Percentiles rank a stretch among this genome's conserved stretches.
Evolutionary conservation across 2,888 invertebrate species (phyloP).

Genomic region (Xiphydria camelus): DNA sequence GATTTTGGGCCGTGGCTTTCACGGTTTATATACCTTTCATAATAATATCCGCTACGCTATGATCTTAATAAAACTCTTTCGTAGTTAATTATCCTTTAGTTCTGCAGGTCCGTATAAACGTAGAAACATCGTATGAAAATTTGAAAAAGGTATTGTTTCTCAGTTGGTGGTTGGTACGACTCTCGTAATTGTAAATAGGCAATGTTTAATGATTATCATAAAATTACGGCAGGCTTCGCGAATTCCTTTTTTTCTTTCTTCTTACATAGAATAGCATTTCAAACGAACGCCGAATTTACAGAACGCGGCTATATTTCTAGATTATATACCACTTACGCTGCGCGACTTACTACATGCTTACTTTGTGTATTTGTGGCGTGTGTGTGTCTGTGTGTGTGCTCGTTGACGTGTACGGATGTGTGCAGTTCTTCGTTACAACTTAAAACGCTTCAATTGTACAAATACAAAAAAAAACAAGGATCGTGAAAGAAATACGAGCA

Average conservation of each 20-base stretch:
- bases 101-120: slow-evolving; percentile 54
- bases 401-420: slow-evolving; percentile 5
- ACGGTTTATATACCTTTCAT: slow-evolving; percentile 39
- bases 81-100: slow-evolving; percentile 42
- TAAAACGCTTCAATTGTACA: slow-evolving; percentile 40
- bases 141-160: slow-evolving; percentile 47
- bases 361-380: neutral
- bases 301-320: slow-evolving; percentile 52
- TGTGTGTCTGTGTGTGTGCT: neutral
- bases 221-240: slow-evolving; percentile 43
- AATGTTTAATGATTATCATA: slow-evolving; percentile 53
- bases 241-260: slow-evolving; percentile 28
- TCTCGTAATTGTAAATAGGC: slow-evolving; percentile 47
- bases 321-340: slow-evolving; percentile 55
- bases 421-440: slow-evolving; percentile 42
- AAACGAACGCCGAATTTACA: slow-evolving; percentile 51
- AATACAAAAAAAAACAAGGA: slow-evolving; percentile 39
- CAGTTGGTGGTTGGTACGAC: slow-evolving; percentile 44
- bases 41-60: slow-evolving; percentile 45
- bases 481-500: slow-evolving; percentile 39
- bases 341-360: slow-evolving; percentile 46
- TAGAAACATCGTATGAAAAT: slow-evolving; percentile 56
- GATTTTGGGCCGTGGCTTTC: slow-evolving; percentile 43
- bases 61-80: slow-evolving; percentile 47
- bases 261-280: slow-evolving; percentile 45